Percentiles rank a stretch among this genome's conserved stretches.
Evolutionary conservation across 2,113 vertebrate species (phyloP).

Genomic region (Thamnaconus septentrionalis): DNA sequence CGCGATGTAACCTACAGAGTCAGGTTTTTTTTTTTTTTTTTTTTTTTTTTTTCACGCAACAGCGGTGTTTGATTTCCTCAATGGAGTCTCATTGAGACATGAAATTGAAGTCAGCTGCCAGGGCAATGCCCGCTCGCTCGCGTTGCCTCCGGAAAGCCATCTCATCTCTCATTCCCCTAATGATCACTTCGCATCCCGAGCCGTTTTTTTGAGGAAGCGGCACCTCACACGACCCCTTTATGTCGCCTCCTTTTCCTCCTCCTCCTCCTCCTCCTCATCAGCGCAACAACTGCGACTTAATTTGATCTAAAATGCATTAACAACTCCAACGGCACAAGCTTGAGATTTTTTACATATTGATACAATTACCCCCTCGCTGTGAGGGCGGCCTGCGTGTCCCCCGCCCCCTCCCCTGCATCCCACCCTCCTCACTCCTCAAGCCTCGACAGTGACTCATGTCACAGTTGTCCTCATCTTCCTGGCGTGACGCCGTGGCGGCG

Average conservation of each 20-base stretch:
- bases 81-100: slow-evolving; percentile 65
- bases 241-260: slow-evolving; percentile 33
- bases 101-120: slow-evolving; percentile 65
- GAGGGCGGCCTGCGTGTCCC: slow-evolving; percentile 52
- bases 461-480: too few relatives aligned
- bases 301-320: slow-evolving; percentile 75
- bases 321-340: slow-evolving; percentile 62
- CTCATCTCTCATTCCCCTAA: slow-evolving; percentile 58
- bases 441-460: slow-evolving; percentile 48
- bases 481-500: too few relatives aligned
- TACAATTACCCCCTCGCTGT: slow-evolving; percentile 77
- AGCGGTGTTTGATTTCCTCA: slow-evolving; percentile 61
- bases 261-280: slow-evolving; percentile 46
- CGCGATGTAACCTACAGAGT: slow-evolving; percentile 53
- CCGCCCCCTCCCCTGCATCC: slow-evolving; percentile 21
- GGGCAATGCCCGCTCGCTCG: too few relatives aligned
- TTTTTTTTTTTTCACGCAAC: slow-evolving; percentile 39
- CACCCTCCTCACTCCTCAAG: slow-evolving; percentile 64
- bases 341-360: slow-evolving; percentile 75
- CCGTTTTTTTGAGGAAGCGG: slow-evolving; percentile 36
- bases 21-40: slow-evolving; percentile 19
- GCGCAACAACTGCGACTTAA: slow-evolving; percentile 61
- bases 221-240: slow-evolving; percentile 30
- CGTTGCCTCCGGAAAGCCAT: slow-evolving; percentile 45
- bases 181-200: slow-evolving; percentile 57